These are phyloP conservation scores for Chrysolina americana DNA, from an alignment of 2,888 invertebrate species.

Conservation along the genomic window DNA sequence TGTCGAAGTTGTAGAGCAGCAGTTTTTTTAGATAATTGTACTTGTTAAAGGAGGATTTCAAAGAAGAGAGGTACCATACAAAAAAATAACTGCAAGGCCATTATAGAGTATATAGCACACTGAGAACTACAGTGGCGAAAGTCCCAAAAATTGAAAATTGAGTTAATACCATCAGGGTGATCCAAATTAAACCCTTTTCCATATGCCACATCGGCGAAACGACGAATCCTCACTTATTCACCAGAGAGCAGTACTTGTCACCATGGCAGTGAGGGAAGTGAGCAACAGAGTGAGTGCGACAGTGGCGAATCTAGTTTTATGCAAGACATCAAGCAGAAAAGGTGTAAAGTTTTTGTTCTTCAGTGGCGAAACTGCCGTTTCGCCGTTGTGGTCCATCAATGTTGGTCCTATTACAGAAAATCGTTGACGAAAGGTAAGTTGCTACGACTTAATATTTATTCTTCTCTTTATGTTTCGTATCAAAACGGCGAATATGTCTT, in stretches of 20 bases:
- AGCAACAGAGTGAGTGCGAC: background rate
- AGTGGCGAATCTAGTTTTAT: slow-evolving; percentile 9
- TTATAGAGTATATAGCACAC: slow-evolving; percentile 2
- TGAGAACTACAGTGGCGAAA: slow-evolving; percentile 10
- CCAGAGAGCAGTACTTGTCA: background rate
- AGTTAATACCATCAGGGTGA: background rate
- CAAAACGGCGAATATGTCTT: slow-evolving; percentile 1
- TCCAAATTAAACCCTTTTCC: background rate
- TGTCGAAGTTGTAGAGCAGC: too few relatives aligned
- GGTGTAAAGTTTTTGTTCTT: background rate
- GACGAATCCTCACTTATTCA: background rate
- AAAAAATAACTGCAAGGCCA: too few relatives aligned
- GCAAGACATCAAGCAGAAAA: background rate
- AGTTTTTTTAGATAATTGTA: too few relatives aligned
- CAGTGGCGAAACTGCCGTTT: slow-evolving; percentile 2
- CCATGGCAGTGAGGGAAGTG: background rate
- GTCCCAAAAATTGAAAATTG: slow-evolving; percentile 11
- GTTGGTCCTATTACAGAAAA: slow-evolving; percentile 1
- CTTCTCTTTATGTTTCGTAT: background rate
- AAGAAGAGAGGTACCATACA: too few relatives aligned
- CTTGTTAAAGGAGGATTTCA: too few relatives aligned
- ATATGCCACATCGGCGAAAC: background rate
- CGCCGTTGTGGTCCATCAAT: slow-evolving; percentile 13
- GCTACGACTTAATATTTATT: background rate
- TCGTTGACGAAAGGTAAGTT: slow-evolving; percentile 1